phyloP scores from a whole-genome alignment of 2,113 vertebrate species.

The Collichthys lucidus region DNA sequence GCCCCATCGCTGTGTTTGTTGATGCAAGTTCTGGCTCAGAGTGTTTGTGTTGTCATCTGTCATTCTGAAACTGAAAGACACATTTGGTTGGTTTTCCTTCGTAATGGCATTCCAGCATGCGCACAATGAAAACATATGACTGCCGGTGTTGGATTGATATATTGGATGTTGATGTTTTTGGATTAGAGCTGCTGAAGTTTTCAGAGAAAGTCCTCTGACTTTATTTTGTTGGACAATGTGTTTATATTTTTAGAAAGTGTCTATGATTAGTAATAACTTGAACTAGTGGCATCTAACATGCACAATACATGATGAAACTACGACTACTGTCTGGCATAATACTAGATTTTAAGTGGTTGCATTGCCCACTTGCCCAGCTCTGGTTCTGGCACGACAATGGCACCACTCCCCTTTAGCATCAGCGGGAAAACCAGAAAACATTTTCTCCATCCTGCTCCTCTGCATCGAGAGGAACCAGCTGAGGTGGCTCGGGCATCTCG shows the following conservation, averaged over 20 bases:
- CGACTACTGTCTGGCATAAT: too few relatives aligned
- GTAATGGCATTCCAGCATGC: slow-evolving; percentile 29
- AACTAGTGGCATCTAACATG: background rate
- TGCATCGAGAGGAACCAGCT: too few relatives aligned
- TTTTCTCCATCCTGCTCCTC: too few relatives aligned
- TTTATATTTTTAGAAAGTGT: background rate
- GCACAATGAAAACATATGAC: slow-evolving; percentile 19
- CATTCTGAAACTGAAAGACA: slow-evolving; percentile 16
- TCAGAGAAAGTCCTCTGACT: background rate
- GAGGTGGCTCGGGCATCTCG: too few relatives aligned
- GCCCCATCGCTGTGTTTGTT: slow-evolving; percentile 60
- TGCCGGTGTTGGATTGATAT: background rate
- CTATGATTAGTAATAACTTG: background rate
- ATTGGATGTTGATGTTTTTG: slow-evolving; percentile 3
- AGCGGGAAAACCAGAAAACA: too few relatives aligned
- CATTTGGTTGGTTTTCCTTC: slow-evolving; percentile 27
- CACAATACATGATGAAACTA: background rate
- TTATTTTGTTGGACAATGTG: background rate
- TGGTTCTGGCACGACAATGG: too few relatives aligned
- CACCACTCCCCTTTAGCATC: too few relatives aligned
- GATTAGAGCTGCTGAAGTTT: background rate
- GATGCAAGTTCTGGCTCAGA: slow-evolving; percentile 41
- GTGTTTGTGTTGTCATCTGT: slow-evolving; percentile 48
- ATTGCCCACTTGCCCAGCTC: too few relatives aligned
- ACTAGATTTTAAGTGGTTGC: too few relatives aligned